Base-by-base conservation (phyloP, 2,797 vertebrate species). In the Sibirionetta formosa region DNA sequence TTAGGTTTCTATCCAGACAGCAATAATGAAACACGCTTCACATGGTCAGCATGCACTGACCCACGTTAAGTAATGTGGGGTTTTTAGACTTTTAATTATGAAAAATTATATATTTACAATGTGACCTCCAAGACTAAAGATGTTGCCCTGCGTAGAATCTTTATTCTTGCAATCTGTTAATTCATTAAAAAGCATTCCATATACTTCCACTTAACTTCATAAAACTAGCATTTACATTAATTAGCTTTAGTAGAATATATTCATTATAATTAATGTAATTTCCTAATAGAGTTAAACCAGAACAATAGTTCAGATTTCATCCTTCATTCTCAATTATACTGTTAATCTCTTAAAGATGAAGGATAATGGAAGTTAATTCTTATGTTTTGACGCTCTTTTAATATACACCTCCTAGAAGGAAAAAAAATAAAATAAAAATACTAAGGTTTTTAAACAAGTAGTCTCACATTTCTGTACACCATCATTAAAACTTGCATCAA, bases 221-320 rank as follows among this genome's bases (percentile, higher is more conserved):
- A 95, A 97, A 97, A 76, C 10, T 60, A 94, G 78, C 44, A 94
- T 93, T 96, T 95, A 92, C 53, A 95, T 94, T 96, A 94, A 97
- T 87, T 95, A 91, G 33, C 61, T 86, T 84, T 87, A 94, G 31
- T 35, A 92, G 73, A 95, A 89, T 50, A 57, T 51, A 81, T 78
- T 88, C 76, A 51, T 84, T 50, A 80, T 68, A 92, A 92, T 90
- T 81, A 95, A 85, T 82, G 42, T 72, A 27, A 35, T 48, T 87
- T 82, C 40, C 19, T 87, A 83, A 58, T n/a, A 61, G 3, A 58
- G 54, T 84, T 79, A 95, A 95, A 90, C 12, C 19, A 73, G 61
- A 46, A 70, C 44, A 56, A 65, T 16, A 31, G n/a, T 14, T 76
- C 40, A 86, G 4, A n/a, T 89, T 88, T 85, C 46, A 91, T 58